Percentiles rank a stretch among this genome's conserved stretches.
Conservation (phyloP, 2,113 vertebrate species). For the Elephas maximus region DNA sequence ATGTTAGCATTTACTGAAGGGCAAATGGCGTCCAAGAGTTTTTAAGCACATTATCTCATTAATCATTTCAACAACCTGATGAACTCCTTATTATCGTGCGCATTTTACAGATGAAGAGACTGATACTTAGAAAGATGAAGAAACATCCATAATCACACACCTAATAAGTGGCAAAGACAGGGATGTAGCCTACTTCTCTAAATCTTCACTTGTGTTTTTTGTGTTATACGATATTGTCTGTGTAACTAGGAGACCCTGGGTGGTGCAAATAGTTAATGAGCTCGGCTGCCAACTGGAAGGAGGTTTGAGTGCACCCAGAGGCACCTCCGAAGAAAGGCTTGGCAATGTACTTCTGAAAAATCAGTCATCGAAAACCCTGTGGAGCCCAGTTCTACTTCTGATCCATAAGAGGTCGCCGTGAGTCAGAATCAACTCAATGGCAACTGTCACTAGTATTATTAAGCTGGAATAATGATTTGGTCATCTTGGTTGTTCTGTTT, state of each 20-base stretch:
- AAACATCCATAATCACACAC: not conserved
- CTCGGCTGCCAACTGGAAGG: not conserved
- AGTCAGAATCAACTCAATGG: not conserved
- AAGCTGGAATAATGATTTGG: no score
- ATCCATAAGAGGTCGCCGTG: not conserved
- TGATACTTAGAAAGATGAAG: not conserved
- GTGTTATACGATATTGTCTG: accelerated
- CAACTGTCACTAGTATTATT: not conserved
- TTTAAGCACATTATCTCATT: not conserved
- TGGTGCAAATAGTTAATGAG: not conserved
- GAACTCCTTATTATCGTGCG: not conserved
- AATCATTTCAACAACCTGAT: not conserved
- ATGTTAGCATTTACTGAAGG: not conserved
- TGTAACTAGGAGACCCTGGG: not conserved
- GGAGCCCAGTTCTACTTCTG: not conserved
- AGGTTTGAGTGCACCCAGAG: not conserved
- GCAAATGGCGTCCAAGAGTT: not conserved
- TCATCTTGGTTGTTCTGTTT: not conserved
- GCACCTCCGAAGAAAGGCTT: not conserved
- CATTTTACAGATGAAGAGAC: not conserved
- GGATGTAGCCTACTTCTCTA: no score
- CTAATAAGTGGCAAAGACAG: not conserved
- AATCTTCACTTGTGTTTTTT: not conserved
- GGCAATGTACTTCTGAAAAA: not conserved
- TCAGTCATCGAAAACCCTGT: not conserved